Evolutionary conservation across 2,888 invertebrate species (phyloP).

Genomic region (Tetragnatha montana): DNA sequence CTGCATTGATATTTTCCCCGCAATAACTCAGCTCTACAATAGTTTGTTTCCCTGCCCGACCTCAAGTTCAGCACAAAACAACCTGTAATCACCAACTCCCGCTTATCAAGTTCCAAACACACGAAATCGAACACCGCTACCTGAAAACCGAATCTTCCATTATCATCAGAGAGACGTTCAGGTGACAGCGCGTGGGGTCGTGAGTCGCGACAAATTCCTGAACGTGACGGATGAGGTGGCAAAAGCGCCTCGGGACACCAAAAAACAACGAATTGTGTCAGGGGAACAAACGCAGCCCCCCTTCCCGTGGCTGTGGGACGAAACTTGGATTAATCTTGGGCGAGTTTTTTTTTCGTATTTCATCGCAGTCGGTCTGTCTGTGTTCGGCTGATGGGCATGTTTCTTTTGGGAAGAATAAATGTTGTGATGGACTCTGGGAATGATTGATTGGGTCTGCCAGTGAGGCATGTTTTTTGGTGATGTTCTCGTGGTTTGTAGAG

Average conservation of each 20-base stretch:
- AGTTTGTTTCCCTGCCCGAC: too few species aligned
- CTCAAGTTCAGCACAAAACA: too few species aligned
- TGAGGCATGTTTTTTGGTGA: too few species aligned
- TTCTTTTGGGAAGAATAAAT: not conserved
- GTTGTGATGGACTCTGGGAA: not conserved
- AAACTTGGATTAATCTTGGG: not conserved
- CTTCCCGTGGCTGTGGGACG: slow-evolving; percentile 54
- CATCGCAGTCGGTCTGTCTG: not conserved
- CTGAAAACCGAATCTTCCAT: too few species aligned
- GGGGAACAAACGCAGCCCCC: slow-evolving; percentile 59
- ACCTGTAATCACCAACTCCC: too few species aligned
- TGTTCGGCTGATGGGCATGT: not conserved
- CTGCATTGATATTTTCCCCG: too few species aligned
- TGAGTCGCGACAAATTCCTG: slow-evolving; percentile 7
- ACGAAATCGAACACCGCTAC: too few species aligned
- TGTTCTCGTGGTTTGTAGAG: too few species aligned
- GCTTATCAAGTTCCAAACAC: too few species aligned
- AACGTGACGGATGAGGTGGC: slow-evolving; percentile 18
- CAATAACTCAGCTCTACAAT: too few species aligned
- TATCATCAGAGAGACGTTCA: not conserved
- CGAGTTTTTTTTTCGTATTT: not conserved
- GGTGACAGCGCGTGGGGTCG: not conserved
- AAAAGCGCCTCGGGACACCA: not conserved
- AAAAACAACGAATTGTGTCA: slow-evolving; percentile 47
- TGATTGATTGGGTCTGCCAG: too few species aligned